phyloP scores from a whole-genome alignment of 2,888 invertebrate genomes.

The Cephus pygmeus region DNA sequence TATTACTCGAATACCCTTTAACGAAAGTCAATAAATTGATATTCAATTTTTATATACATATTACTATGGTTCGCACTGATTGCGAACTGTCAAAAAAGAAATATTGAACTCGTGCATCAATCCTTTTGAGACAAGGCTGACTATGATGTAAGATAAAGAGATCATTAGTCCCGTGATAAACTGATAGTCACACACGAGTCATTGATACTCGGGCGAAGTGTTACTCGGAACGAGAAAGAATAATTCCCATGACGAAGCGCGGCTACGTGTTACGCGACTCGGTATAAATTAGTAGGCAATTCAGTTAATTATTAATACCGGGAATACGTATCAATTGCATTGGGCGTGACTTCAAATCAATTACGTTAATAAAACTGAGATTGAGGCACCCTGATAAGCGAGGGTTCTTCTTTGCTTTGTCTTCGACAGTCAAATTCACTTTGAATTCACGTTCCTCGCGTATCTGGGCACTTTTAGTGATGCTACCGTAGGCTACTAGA shows the following conservation, averaged over 20 bases:
- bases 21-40: too few species aligned
- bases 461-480: not conserved
- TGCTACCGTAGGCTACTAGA: not conserved
- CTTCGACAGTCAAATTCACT: not conserved
- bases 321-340: slow-evolving; percentile 4
- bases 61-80: too few species aligned
- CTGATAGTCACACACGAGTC: not conserved
- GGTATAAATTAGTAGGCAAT: not conserved
- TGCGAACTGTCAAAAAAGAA: too few species aligned
- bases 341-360: not conserved
- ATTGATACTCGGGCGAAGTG: too few species aligned
- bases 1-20: too few species aligned
- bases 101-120: not conserved
- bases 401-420: not conserved
- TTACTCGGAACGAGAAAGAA: not conserved
- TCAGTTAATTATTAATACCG: not conserved
- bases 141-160: not conserved
- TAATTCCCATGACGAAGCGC: not conserved
- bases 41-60: too few species aligned
- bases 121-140: not conserved
- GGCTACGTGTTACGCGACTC: not conserved
- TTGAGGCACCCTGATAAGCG: not conserved
- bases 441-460: not conserved
- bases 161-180: not conserved
- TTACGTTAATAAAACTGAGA: not conserved